Evolutionary conservation across 2,113 vertebrate species (phyloP).

Genomic region (Geococcyx californianus): DNA sequence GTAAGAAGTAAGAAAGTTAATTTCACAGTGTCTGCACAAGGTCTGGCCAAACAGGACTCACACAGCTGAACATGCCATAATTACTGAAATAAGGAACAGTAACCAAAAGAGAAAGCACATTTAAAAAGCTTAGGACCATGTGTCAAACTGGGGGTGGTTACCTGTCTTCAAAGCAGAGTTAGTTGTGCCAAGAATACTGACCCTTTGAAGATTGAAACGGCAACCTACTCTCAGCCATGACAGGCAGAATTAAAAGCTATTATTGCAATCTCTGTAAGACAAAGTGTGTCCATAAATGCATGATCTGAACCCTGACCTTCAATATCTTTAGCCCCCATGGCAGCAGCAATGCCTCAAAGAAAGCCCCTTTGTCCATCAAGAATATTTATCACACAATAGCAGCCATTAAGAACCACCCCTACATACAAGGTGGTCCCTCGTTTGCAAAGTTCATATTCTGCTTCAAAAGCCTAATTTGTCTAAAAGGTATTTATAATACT

Average conservation of each 20-base stretch:
- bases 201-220: conserved; percentile 25
- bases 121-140: not conserved
- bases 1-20: conserved; percentile 77
- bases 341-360: not conserved
- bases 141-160: conserved; percentile 32
- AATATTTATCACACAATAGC: not conserved
- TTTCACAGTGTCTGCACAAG: conserved; percentile 86
- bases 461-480: not conserved
- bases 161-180: conserved; percentile 18
- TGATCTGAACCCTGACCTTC: not conserved
- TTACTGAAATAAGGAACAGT: conserved; percentile 62
- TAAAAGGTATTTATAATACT: not conserved
- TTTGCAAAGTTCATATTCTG: not conserved
- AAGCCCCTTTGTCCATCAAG: not conserved
- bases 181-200: conserved; percentile 53
- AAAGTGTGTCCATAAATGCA: not conserved
- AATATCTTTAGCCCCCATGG: not conserved
- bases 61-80: conserved; percentile 72
- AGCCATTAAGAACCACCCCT: not conserved
- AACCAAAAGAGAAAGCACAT: conserved; percentile 17
- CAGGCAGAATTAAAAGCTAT: conserved; percentile 2
- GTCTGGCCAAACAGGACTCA: conserved; percentile 60
- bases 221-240: not conserved
- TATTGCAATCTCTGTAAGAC: not conserved
- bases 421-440: not conserved